Evolutionary conservation across 2,888 invertebrate species (phyloP), one percentile per base, ranked within the genome.

Genomic region (Mycogona germanica): DNA sequence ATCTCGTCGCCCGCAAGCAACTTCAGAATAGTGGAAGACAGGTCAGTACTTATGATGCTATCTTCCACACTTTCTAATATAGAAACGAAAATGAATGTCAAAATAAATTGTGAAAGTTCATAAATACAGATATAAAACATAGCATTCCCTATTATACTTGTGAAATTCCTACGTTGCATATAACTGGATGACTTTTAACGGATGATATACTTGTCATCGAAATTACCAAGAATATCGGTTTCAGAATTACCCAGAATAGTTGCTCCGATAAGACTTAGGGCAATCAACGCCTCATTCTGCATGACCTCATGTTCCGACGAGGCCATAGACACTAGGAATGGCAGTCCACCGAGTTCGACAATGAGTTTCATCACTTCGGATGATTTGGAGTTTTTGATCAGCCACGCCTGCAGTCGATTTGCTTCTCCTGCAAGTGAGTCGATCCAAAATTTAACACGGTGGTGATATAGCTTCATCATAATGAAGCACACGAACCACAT

Each of bases 301-400:
- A 92, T 92, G 28, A 89, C 79, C 6, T 82, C 74, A 72, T 89
- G 87, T 63, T 85, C 83, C 2, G 86, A 83, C 3, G 81, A 77
- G 59, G 86, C 73, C 91, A 92, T 89, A 68, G 79, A 79, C 12
- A 87, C 81, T 62, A 92, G 73, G 63, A 82, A 80, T 52, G 79
- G 78, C 30, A 88, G 72, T 56, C 83, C 83, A 57, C 83, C 84
- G 45, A 80, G 77, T 40, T 69, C 64, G 12, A 75, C 68, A 53
- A 77, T 66, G 47, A 64, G 65, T 37, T 67, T 67, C 62, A 73
- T 69, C 3, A 77, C 73, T 23, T 71, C 70, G 19, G 62, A 53
- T 4, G 65, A 62, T 45, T 61, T 71, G 63, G 80, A 80, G 66
- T 84, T 81, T 64, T 81, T 84, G 49, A 84, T 78, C 29, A 70